Evolutionary conservation across 2,113 vertebrate species (phyloP).

Genomic region (Macheiramphus alcinus): DNA sequence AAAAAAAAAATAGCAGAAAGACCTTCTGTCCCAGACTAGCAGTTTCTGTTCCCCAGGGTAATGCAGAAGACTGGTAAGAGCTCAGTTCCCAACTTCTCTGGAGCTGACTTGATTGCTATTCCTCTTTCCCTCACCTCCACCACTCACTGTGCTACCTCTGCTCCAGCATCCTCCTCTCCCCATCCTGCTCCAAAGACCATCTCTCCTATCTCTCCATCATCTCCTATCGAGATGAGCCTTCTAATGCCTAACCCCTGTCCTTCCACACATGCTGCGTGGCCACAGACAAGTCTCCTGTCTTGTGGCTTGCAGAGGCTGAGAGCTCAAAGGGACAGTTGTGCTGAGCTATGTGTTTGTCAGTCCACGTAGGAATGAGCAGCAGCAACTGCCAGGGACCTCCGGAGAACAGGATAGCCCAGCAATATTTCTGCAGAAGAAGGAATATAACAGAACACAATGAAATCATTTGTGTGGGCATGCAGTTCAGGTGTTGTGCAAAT

Average conservation of each 20-base stretch:
- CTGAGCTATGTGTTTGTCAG: not conserved
- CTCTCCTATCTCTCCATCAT: not conserved
- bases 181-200: not conserved
- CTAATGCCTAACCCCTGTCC: not conserved
- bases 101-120: not conserved
- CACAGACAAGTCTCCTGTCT: not conserved
- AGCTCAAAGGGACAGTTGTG: not conserved
- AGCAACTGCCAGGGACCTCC: not conserved
- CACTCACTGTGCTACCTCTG: not conserved
- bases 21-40: not conserved
- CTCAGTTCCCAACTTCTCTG: not conserved
- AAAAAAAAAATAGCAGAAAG: not conserved
- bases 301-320: not conserved
- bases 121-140: not conserved
- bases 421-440: not conserved
- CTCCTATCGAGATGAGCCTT: not conserved
- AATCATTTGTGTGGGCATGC: not conserved
- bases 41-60: not conserved
- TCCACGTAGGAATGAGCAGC: fast-evolving
- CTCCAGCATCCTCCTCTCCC: not conserved
- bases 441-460: not conserved
- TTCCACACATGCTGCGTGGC: fast-evolving
- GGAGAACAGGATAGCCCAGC: not conserved
- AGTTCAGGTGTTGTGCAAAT: not conserved
- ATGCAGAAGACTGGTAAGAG: not conserved